Evolutionary conservation across 2,888 invertebrate species (phyloP).

Genomic region (Tetragonula carbonaria): DNA sequence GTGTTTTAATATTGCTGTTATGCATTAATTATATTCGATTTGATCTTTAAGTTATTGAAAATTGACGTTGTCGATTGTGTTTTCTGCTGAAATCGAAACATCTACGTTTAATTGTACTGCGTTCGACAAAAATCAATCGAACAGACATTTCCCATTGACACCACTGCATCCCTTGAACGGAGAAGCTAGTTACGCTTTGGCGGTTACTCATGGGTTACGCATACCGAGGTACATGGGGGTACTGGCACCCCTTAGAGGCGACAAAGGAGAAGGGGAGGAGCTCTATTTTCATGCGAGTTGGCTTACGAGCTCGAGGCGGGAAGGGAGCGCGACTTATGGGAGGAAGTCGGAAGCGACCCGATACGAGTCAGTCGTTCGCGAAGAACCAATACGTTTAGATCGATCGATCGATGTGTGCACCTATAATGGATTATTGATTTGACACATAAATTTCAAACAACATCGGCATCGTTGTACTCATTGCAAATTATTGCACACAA

Average conservation of each 20-base stretch:
- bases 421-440: slow-evolving; percentile 4
- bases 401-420: slow-evolving; percentile 52
- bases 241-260: slow-evolving; percentile 53
- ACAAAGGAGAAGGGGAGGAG: slow-evolving; percentile 67
- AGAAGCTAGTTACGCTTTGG: slow-evolving; percentile 69
- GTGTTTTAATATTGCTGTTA: background rate
- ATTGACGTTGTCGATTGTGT: background rate
- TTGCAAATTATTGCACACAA: background rate
- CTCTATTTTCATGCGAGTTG: slow-evolving; percentile 72
- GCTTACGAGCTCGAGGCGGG: slow-evolving; percentile 73
- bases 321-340: slow-evolving; percentile 69
- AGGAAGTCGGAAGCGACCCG: slow-evolving; percentile 77
- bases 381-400: slow-evolving; percentile 56
- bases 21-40: background rate
- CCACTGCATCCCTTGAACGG: slow-evolving; percentile 16
- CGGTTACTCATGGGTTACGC: slow-evolving; percentile 65
- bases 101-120: background rate
- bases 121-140: background rate
- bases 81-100: background rate
- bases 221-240: slow-evolving; percentile 41
- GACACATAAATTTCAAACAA: background rate
- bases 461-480: background rate
- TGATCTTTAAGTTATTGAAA: background rate
- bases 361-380: slow-evolving; percentile 71
- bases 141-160: slow-evolving; percentile 33